Evolutionary conservation across 2,888 invertebrate genomes (phyloP).

Genomic region (Pyrochroa serraticornis): DNA sequence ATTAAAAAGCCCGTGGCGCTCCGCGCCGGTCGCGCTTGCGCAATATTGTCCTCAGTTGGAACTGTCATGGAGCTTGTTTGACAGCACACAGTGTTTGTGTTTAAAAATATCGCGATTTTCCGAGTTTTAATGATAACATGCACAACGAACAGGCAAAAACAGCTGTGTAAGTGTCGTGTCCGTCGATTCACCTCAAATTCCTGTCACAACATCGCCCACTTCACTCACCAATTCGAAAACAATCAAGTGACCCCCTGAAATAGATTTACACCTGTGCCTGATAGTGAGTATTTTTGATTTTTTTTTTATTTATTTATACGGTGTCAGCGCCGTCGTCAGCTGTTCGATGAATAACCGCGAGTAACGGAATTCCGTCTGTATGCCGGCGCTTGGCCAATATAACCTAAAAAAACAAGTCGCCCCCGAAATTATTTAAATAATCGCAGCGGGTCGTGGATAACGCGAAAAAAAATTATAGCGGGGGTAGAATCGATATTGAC

Average conservation of each 20-base stretch:
- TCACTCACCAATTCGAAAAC: constrained; percentile 31
- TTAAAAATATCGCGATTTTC: constrained; percentile 53
- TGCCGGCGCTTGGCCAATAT: not conserved
- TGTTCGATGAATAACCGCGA: too few relatives aligned
- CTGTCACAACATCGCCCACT: constrained; percentile 39
- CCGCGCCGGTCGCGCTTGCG: constrained; percentile 22
- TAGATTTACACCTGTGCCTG: constrained; percentile 37
- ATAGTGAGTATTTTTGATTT: constrained; percentile 36
- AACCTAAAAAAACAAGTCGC: not conserved
- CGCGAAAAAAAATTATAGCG: not conserved
- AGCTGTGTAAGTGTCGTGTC: constrained; percentile 45
- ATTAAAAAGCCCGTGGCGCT: constrained; percentile 10
- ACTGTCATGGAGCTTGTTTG: constrained; percentile 57
- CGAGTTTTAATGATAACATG: constrained; percentile 50
- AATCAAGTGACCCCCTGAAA: constrained; percentile 38
- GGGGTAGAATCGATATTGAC: not conserved
- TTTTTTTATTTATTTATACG: constrained; percentile 17
- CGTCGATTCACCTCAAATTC: constrained; percentile 37
- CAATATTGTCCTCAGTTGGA: constrained; percentile 46
- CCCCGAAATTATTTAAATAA: not conserved
- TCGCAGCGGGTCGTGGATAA: too few relatives aligned
- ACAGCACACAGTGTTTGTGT: constrained; percentile 54
- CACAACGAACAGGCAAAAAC: constrained; percentile 44
- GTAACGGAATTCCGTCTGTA: too few relatives aligned
- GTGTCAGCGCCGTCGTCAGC: not conserved